These are phyloP conservation scores for Sinella curviseta DNA, from an alignment of 1,140 invertebrate species.

Conservation along the genomic window DNA sequence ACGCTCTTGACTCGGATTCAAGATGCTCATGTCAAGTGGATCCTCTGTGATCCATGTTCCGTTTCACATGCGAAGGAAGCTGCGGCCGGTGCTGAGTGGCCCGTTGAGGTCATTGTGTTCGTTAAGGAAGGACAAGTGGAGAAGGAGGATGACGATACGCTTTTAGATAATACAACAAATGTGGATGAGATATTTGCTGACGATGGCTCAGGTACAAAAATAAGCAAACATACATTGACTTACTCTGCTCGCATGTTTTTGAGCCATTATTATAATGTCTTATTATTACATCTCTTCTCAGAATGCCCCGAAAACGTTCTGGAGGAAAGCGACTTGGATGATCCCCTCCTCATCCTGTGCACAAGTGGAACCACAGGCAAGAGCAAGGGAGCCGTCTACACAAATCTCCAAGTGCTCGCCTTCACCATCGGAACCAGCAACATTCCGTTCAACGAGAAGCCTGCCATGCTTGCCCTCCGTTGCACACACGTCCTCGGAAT, in stretches of 20 bases:
- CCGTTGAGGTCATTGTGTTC: constrained; percentile 46
- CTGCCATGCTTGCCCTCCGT: constrained; percentile 20
- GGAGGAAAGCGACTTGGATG: constrained; percentile 35
- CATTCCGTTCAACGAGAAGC: constrained; percentile 29
- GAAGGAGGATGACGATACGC: neutral
- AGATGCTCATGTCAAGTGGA: constrained; percentile 44
- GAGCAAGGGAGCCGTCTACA: constrained; percentile 46
- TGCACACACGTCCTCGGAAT: constrained; percentile 44
- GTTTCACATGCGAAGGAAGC: constrained; percentile 32
- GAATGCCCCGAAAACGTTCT: constrained; percentile 24
- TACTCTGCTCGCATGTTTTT: no score
- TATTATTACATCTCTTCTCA: neutral
- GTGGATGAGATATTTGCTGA: constrained; percentile 42
- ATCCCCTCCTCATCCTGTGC: constrained; percentile 44
- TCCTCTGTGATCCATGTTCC: constrained; percentile 40
- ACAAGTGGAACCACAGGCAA: constrained; percentile 44
- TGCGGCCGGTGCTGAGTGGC: constrained; percentile 31
- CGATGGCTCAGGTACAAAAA: constrained; percentile 38
- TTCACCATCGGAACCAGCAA: constrained; percentile 35
- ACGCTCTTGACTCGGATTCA: constrained; percentile 37
- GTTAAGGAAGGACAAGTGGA: constrained; percentile 1
- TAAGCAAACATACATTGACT: no score
- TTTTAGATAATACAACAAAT: constrained; percentile 36
- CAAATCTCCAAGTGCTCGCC: constrained; percentile 35
- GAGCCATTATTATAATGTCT: neutral